A percentile compares a stretch with the other conserved stretches of the same genome.
phyloP scores from a whole-genome alignment of 92 coral and sea anemone genomes.

The Heliopora coerulea region DNA sequence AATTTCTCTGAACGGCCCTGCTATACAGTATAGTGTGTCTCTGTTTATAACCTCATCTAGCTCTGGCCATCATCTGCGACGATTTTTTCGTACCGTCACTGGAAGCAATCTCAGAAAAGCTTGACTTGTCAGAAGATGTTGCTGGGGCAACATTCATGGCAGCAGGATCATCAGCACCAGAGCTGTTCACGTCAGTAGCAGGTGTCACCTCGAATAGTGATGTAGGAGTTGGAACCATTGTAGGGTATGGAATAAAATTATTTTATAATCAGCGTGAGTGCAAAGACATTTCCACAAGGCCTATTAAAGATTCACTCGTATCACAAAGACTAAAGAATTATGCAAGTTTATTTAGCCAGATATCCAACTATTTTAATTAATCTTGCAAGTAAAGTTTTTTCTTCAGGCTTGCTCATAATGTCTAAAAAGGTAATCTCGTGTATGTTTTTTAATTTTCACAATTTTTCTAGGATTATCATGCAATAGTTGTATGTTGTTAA shows the following conservation, averaged over 20 bases:
- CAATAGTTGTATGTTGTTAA: too few species aligned
- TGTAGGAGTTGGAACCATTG: slow-evolving; percentile 97
- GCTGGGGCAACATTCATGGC: slow-evolving; percentile 99
- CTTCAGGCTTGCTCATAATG: too few species aligned
- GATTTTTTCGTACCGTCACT: slow-evolving; percentile 98
- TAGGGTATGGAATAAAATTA: slow-evolving; percentile 66
- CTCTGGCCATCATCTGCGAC: slow-evolving; percentile 94
- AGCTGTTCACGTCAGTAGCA: slow-evolving; percentile 93
- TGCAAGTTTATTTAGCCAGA: too few species aligned
- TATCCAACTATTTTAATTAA: too few species aligned
- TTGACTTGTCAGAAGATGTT: slow-evolving; percentile 93
- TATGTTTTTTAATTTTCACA: too few species aligned
- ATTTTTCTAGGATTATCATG: too few species aligned
- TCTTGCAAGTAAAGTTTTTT: too few species aligned
- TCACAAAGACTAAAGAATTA: too few species aligned
- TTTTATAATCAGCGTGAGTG: neutral
- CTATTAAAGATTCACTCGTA: too few species aligned
- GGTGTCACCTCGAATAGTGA: slow-evolving; percentile 94
- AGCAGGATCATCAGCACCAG: slow-evolving; percentile 99
- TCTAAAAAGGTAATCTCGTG: too few species aligned
- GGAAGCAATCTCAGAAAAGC: slow-evolving; percentile 97
- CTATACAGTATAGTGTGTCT: too few species aligned
- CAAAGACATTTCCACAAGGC: neutral
- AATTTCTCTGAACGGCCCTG: too few species aligned
- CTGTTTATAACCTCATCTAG: slow-evolving; percentile 32